phyloP scores from a whole-genome alignment of 1,140 invertebrate genomes.

The Mycetomoellerius zeteki region DNA sequence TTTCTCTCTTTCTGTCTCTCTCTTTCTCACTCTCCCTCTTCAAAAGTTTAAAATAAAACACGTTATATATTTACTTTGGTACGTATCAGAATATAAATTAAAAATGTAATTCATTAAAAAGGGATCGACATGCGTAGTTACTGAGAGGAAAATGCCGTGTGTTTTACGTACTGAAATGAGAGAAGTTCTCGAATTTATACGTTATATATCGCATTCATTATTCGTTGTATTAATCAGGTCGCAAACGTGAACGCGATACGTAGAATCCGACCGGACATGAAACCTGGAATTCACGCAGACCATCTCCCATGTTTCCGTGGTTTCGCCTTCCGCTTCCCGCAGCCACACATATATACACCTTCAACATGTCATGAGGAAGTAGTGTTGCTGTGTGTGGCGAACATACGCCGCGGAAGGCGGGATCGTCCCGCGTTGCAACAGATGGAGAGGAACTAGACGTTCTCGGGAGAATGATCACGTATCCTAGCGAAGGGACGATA shows the following conservation, averaged over 20 bases:
- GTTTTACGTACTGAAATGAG: neutral
- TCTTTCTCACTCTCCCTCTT: neutral
- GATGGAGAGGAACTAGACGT: constrained; percentile 47
- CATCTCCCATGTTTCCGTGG: constrained; percentile 47
- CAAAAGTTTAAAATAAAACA: constrained; percentile 18
- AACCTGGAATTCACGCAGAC: constrained; percentile 44
- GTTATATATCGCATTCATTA: constrained; percentile 25
- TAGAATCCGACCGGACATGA: constrained; percentile 19
- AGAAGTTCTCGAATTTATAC: constrained; percentile 27
- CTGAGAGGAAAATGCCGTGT: neutral
- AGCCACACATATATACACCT: constrained; percentile 11
- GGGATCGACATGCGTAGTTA: neutral
- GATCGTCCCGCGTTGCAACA: constrained; percentile 41
- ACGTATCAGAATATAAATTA: constrained; percentile 47
- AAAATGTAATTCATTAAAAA: constrained; percentile 30
- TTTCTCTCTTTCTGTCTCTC: neutral
- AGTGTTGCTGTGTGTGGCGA: constrained; percentile 25
- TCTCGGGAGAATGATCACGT: constrained; percentile 60
- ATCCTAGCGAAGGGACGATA: neutral
- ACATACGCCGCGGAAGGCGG: constrained; percentile 25
- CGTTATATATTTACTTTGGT: neutral
- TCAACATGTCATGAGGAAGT: constrained; percentile 54
- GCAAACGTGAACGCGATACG: constrained; percentile 7
- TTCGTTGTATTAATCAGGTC: constrained; percentile 53
- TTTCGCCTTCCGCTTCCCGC: constrained; percentile 31